Percentiles rank a stretch among this genome's conserved stretches.
phyloP scores from a whole-genome alignment of 2,113 vertebrate species.

The Dunckerocampus dactyliophorus region DNA sequence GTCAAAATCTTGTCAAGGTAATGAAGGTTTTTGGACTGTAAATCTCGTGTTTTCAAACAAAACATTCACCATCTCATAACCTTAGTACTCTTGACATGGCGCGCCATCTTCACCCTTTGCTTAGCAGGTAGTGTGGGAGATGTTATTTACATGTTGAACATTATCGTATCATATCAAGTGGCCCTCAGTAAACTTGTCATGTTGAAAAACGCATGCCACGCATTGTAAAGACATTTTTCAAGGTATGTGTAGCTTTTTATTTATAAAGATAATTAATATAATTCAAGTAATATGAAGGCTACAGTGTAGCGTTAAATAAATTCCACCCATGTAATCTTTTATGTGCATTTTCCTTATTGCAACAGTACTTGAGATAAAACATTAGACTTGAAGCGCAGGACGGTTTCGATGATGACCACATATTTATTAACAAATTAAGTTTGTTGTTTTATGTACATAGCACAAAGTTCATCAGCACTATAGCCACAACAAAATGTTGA shows the following conservation, averaged over 20 bases:
- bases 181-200: not conserved
- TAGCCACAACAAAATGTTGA: conserved; percentile 1
- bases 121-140: not conserved
- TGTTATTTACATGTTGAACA: conserved; percentile 9
- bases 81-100: conserved; percentile 3
- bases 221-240: conserved; percentile 20
- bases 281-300: not conserved
- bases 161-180: not conserved
- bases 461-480: not conserved
- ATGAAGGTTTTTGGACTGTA: conserved; percentile 20
- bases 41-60: too few relatives aligned
- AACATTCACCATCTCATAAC: conserved; percentile 13
- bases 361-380: not conserved
- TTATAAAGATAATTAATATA: conserved; percentile 10
- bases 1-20: conserved; percentile 26
- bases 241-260: conserved; percentile 21
- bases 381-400: conserved; percentile 12
- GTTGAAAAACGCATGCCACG: not conserved
- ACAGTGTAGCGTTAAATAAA: not conserved
- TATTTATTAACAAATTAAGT: conserved; percentile 40
- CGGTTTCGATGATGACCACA: conserved; percentile 11
- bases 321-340: not conserved
- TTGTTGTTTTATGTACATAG: conserved; percentile 2
- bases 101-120: conserved; percentile 11
- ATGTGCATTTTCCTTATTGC: conserved; percentile 5